phyloP scores from a whole-genome alignment of 2,113 vertebrate species.

The Haliaeetus leucogaster region DNA sequence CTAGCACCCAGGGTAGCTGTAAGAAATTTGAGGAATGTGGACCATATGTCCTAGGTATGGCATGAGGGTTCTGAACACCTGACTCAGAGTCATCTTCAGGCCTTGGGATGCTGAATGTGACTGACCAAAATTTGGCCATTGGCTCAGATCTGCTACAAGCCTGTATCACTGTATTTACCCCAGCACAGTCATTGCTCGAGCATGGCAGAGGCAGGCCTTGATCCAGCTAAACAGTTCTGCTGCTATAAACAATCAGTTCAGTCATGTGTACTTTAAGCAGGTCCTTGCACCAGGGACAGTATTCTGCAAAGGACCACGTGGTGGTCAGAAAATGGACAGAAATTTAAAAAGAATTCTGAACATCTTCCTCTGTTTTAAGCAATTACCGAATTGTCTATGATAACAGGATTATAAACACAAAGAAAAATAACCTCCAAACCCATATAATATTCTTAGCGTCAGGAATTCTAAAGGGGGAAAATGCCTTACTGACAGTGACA shows the following conservation, averaged over 20 bases:
- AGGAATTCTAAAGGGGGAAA: neutral
- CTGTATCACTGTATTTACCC: accelerated
- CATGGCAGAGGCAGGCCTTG: neutral
- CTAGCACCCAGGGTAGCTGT: neutral
- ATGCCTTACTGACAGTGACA: neutral
- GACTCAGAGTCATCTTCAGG: neutral
- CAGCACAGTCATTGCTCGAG: neutral
- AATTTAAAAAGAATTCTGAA: neutral
- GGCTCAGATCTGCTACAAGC: neutral
- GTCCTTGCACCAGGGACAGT: neutral
- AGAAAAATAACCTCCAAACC: neutral
- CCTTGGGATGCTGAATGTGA: neutral
- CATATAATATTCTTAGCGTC: neutral
- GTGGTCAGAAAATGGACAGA: neutral
- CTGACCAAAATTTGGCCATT: neutral
- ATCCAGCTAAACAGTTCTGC: neutral
- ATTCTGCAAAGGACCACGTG: neutral
- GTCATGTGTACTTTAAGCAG: neutral
- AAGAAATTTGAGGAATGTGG: neutral
- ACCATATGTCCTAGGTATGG: neutral
- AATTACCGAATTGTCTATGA: neutral
- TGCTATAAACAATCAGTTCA: neutral
- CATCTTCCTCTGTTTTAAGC: neutral
- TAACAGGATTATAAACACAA: neutral
- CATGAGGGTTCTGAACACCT: neutral